These are phyloP conservation scores for Orycteropus afer DNA, from an alignment of 2,113 vertebrate genomes.

Conservation along the genomic window DNA sequence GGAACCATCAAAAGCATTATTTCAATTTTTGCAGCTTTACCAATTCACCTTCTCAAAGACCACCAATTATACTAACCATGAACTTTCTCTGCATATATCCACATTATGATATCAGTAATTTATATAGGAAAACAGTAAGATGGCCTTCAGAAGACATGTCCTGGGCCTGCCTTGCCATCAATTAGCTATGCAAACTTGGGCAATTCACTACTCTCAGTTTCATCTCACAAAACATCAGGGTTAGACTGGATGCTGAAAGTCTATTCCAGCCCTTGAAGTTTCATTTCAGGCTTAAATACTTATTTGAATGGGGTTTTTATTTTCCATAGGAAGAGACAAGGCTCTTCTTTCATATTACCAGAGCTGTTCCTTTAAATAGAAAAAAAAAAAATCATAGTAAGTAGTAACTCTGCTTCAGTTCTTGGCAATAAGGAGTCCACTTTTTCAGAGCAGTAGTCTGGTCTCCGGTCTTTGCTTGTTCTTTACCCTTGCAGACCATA, in stretches of 20 bases:
- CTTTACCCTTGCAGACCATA: background rate
- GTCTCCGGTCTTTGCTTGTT: background rate
- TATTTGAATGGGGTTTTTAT: background rate
- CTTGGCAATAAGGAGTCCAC: background rate
- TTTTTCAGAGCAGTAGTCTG: background rate
- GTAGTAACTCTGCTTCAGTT: background rate
- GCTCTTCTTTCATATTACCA: background rate
- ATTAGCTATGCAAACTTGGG: background rate
- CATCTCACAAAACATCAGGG: background rate
- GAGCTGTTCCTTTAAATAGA: background rate
- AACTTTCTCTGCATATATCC: background rate
- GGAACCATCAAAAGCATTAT: background rate
- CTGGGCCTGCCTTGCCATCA: background rate
- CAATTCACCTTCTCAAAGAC: background rate
- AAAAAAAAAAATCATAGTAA: background rate
- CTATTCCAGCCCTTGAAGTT: background rate
- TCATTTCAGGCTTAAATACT: background rate
- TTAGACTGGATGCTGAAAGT: background rate
- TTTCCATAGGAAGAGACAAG: background rate
- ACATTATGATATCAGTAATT: no score
- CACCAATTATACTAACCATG: no score
- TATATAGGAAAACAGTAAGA: background rate
- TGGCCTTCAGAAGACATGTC: background rate
- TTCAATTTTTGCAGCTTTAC: background rate
- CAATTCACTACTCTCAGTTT: background rate